Base-by-base conservation (phyloP, 2,113 vertebrate genomes). In the Rhabdornis inornatus region DNA sequence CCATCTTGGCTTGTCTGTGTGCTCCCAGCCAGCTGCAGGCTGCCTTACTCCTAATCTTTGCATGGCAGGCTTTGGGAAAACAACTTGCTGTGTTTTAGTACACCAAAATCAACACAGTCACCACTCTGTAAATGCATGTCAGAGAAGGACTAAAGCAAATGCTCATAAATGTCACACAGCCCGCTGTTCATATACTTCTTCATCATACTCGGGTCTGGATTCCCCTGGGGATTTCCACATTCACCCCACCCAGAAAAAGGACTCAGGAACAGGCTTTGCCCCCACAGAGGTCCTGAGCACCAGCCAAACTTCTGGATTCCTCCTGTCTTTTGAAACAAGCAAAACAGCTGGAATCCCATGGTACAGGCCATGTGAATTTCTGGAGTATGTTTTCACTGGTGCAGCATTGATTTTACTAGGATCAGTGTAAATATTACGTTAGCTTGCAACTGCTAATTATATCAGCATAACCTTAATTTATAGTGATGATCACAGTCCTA, bases 401-500 rank as follows among this genome's bases (percentile, higher is more conserved):
- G 42, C 87, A 85, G 81, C 93, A 97, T 86, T 68, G 92, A 95
- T 96, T 97, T 94, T 96, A 89, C 95, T 97, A 94, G 80, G 94
- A 96, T 97, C 95, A 91, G 88, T 97, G 96, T 96, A 97, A 98
- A 98, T 98, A 98, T 98, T 97, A 94, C 89, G 82, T 97, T 94
- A 97, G 96, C 93, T 95, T 96, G 92, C 95, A 96, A 96, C 92
- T 97, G 94, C 97, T 98, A 97, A 98, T 98, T 98, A 97, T 98
- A 97, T 97, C 97, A 97, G 96, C 97, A 97, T 98, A 98, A 98
- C 97, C 81, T 90, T 98, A 98, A 98, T 98, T 98, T 98, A 97
- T 97, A 97, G 94, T 85, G 94, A 97, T 98, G 97, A 97, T 98
- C 97, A 95, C 94, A 89, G 84, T 84, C 94, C 85, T 97, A 96